A percentile compares a stretch with the other conserved stretches of the same genome.
phyloP scores from a whole-genome alignment of 2,888 invertebrate genomes.

The Scelioninae gen. 1 region DNA sequence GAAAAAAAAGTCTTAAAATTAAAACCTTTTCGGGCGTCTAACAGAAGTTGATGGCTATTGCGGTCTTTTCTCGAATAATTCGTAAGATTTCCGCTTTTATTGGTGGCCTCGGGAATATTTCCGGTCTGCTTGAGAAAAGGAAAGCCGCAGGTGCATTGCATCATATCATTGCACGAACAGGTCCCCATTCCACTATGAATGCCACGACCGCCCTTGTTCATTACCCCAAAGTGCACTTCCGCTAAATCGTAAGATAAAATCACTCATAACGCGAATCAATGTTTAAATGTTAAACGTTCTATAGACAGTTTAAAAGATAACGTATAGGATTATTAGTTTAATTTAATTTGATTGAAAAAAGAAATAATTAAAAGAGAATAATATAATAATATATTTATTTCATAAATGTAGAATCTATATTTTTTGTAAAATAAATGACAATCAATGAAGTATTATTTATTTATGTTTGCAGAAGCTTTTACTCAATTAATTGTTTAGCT shows the following conservation, averaged over 20 bases:
- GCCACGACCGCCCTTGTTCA: slow-evolving; percentile 84
- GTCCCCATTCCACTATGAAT: slow-evolving; percentile 85
- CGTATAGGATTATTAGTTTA: not conserved
- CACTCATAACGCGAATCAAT: slow-evolving; percentile 42
- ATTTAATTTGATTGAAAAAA: too few relatives aligned
- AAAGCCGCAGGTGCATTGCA: slow-evolving; percentile 84
- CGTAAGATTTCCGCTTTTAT: slow-evolving; percentile 69
- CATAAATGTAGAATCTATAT: too few relatives aligned
- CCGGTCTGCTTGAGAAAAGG: slow-evolving; percentile 70
- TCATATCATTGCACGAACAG: slow-evolving; percentile 84
- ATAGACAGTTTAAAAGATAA: slow-evolving; percentile 1
- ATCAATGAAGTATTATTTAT: too few relatives aligned
- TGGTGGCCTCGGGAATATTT: slow-evolving; percentile 49
- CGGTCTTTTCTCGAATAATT: slow-evolving; percentile 74
- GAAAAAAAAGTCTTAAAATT: too few relatives aligned
- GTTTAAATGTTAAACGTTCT: slow-evolving; percentile 35
- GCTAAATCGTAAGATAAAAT: slow-evolving; percentile 76
- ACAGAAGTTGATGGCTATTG: slow-evolving; percentile 72
- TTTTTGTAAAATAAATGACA: too few relatives aligned
- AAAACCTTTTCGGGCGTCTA: slow-evolving; percentile 80
- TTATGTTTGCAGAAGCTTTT: too few relatives aligned
- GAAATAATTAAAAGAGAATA: too few relatives aligned
- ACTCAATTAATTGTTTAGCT: too few relatives aligned
- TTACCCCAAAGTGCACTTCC: slow-evolving; percentile 81
- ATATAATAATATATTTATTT: too few relatives aligned